These are phyloP conservation scores for Lamellibrachia satsuma DNA, from an alignment of 2,888 invertebrate genomes.

Conservation along the genomic window DNA sequence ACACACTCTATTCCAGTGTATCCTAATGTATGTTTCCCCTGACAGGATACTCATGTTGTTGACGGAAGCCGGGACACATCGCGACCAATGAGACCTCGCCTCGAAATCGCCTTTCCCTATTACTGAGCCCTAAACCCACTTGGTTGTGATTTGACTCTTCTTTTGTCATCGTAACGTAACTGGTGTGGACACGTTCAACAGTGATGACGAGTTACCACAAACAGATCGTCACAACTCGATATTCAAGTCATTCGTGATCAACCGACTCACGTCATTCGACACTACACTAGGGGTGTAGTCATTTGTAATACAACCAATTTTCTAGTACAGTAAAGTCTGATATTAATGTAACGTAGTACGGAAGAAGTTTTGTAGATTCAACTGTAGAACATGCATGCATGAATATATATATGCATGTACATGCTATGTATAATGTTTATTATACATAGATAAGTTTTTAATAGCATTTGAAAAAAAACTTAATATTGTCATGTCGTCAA, in stretches of 20 bases:
- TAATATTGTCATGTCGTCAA: too few relatives aligned
- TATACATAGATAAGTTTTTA: too few relatives aligned
- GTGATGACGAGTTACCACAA: background rate
- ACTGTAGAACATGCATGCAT: too few relatives aligned
- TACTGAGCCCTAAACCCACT: background rate
- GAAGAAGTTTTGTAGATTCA: too few relatives aligned
- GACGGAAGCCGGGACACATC: background rate
- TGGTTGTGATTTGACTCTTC: background rate
- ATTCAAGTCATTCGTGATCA: background rate
- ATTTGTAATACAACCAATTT: too few relatives aligned
- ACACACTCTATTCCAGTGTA: background rate
- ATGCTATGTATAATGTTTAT: too few relatives aligned
- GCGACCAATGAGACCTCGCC: background rate
- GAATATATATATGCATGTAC: too few relatives aligned
- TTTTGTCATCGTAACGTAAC: background rate
- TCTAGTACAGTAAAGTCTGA: too few relatives aligned
- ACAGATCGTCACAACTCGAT: background rate
- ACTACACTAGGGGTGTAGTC: too few relatives aligned
- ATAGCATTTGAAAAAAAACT: too few relatives aligned
- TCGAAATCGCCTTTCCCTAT: background rate
- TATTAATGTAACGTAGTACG: too few relatives aligned
- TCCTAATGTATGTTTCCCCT: background rate
- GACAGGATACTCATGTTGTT: background rate
- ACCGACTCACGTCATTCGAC: background rate
- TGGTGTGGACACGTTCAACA: background rate